Evolutionary conservation across 2,888 invertebrate genomes (phyloP).

Genomic region (Galerucella calmariensis): DNA sequence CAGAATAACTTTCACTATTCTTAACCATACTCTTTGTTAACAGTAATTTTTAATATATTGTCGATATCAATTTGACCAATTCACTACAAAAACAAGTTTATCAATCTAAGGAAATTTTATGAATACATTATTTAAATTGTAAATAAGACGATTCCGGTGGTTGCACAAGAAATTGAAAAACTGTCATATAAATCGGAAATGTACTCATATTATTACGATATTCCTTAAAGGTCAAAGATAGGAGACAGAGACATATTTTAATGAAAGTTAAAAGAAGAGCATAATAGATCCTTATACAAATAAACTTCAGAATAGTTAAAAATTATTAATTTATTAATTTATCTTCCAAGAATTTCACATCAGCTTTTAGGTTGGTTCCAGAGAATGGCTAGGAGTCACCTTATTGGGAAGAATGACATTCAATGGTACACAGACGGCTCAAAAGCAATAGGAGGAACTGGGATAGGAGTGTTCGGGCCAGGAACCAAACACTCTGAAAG

Average conservation of each 20-base stretch:
- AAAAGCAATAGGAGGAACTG: too few relatives aligned
- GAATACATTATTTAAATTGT: too few relatives aligned
- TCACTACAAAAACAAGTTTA: background rate
- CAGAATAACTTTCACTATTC: background rate
- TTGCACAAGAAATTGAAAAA: background rate
- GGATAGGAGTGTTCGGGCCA: too few relatives aligned
- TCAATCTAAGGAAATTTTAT: background rate
- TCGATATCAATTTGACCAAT: background rate
- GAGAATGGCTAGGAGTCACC: too few relatives aligned
- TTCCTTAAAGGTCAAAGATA: slow-evolving; percentile 17
- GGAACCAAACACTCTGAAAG: too few relatives aligned
- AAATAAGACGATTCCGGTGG: background rate
- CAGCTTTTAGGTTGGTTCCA: too few relatives aligned
- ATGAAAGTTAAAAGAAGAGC: background rate
- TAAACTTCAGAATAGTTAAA: too few relatives aligned
- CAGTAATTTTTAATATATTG: background rate
- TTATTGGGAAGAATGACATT: too few relatives aligned
- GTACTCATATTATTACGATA: background rate
- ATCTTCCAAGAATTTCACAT: too few relatives aligned
- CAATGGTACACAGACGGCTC: too few relatives aligned
- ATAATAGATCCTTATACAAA: background rate
- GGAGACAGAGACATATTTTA: background rate
- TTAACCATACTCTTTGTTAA: slow-evolving; percentile 10
- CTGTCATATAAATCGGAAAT: slow-evolving; percentile 5
- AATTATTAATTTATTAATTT: too few relatives aligned